Evolutionary conservation across 2,888 invertebrate genomes (phyloP).

Genomic region (Oasisia sp.): DNA sequence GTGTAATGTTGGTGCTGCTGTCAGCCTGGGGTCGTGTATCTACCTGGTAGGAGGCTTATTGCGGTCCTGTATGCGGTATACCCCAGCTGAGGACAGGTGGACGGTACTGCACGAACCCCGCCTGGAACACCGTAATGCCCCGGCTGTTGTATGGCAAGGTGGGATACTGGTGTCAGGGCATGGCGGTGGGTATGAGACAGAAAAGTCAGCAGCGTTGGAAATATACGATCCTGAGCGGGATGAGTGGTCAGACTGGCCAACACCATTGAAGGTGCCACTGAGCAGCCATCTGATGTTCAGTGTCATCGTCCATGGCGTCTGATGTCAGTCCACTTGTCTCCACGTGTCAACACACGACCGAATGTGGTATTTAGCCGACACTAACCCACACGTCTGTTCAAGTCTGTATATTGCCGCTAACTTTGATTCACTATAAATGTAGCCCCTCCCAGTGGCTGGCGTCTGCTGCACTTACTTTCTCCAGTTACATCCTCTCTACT

Average conservation of each 20-base stretch:
- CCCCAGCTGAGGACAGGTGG: conserved; percentile 36
- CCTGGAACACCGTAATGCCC: conserved; percentile 37
- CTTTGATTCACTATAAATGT: no score
- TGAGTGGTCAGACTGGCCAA: conserved; percentile 35
- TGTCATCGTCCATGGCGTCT: conserved; percentile 33
- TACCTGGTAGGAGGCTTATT: conserved; percentile 37
- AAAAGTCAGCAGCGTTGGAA: conserved; percentile 29
- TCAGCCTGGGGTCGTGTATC: conserved; percentile 31
- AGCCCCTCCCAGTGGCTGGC: no score
- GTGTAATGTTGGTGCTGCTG: conserved; percentile 35
- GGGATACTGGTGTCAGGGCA: conserved; percentile 36
- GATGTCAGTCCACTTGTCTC: no score
- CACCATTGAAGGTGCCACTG: conserved; percentile 35
- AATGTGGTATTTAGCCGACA: no score
- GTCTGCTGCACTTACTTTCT: no score
- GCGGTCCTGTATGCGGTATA: conserved; percentile 31
- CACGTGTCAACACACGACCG: no score
- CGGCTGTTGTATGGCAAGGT: conserved; percentile 36
- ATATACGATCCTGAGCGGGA: conserved; percentile 35
- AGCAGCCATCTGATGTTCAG: conserved; percentile 35
- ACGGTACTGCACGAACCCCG: conserved; percentile 29
- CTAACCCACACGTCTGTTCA: no score
- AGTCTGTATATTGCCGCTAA: no score
- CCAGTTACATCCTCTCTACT: no score
- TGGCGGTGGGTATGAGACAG: background rate